These are phyloP conservation scores for Charanyca ferruginea DNA, from an alignment of 2,888 invertebrate species.

Conservation along the genomic window DNA sequence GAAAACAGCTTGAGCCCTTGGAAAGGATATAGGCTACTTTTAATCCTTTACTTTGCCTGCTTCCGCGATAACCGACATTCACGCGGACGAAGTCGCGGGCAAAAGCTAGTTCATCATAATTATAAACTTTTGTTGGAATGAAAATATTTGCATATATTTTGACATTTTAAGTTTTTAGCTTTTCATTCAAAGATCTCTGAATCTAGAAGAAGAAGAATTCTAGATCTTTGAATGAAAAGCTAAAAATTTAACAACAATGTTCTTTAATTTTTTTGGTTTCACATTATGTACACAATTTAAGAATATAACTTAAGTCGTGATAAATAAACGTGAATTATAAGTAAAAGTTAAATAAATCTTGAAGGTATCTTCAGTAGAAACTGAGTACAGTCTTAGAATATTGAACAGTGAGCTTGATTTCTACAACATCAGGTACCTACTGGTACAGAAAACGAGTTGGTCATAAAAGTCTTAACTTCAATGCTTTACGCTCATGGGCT, in stretches of 20 bases:
- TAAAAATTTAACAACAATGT: constrained; percentile 30
- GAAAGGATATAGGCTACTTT: too few relatives aligned
- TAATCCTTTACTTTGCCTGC: too few relatives aligned
- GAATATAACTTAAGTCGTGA: constrained; percentile 10
- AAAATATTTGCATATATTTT: too few relatives aligned
- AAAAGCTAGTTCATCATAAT: too few relatives aligned
- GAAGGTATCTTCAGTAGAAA: constrained; percentile 30
- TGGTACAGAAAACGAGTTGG: constrained; percentile 1
- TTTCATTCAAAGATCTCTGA: too few relatives aligned
- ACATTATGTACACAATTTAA: neutral
- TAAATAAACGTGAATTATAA: constrained; percentile 23
- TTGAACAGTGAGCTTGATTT: constrained; percentile 41
- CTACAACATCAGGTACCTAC: constrained; percentile 15
- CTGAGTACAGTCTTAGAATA: constrained; percentile 27
- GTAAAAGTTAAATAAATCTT: constrained; percentile 38
- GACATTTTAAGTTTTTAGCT: too few relatives aligned
- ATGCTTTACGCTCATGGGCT: constrained; percentile 12
- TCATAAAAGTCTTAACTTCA: constrained; percentile 12
- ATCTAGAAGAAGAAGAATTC: too few relatives aligned
- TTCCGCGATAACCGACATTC: too few relatives aligned
- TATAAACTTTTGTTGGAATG: too few relatives aligned
- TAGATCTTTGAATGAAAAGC: constrained; percentile 6
- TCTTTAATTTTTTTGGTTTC: too few relatives aligned
- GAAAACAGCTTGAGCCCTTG: too few relatives aligned
- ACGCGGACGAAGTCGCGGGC: too few relatives aligned